phyloP scores from a whole-genome alignment of 1,140 invertebrate species.

The Colletes latitarsis region DNA sequence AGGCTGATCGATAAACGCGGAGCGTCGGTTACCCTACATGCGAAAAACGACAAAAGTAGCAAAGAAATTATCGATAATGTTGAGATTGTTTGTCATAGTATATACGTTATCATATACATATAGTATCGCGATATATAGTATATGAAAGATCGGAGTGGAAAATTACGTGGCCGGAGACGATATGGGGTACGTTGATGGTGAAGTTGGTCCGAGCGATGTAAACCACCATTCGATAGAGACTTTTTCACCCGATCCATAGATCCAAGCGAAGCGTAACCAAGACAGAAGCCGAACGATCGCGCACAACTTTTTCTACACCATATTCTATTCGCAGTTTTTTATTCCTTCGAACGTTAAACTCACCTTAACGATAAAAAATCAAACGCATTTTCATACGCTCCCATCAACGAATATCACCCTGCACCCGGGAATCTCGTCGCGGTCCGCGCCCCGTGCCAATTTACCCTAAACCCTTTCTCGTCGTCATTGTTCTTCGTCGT shows the following conservation, averaged over 20 bases:
- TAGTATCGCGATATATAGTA: conserved; percentile 58
- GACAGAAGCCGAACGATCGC: neutral
- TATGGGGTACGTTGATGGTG: conserved; percentile 5
- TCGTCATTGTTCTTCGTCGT: conserved; percentile 27
- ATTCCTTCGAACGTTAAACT: no score
- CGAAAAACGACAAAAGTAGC: neutral
- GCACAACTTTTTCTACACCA: conserved; percentile 5
- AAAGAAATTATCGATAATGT: conserved; percentile 61
- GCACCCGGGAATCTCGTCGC: neutral
- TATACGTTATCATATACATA: conserved; percentile 61
- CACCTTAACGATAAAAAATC: no score
- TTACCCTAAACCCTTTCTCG: conserved; percentile 11
- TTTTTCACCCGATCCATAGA: no score
- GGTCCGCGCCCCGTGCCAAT: neutral
- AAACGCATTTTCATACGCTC: neutral
- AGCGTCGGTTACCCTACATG: conserved; percentile 25
- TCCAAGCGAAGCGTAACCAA: neutral
- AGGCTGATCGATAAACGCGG: conserved; percentile 22
- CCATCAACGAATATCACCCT: no score
- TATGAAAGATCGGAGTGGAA: conserved; percentile 56
- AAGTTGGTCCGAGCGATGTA: neutral
- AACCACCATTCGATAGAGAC: neutral
- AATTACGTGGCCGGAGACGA: conserved; percentile 29
- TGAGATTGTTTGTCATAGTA: conserved; percentile 66
- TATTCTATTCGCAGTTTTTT: neutral